Conservation (phyloP, 1,140 invertebrate genomes). For the Drosophila varians region DNA sequence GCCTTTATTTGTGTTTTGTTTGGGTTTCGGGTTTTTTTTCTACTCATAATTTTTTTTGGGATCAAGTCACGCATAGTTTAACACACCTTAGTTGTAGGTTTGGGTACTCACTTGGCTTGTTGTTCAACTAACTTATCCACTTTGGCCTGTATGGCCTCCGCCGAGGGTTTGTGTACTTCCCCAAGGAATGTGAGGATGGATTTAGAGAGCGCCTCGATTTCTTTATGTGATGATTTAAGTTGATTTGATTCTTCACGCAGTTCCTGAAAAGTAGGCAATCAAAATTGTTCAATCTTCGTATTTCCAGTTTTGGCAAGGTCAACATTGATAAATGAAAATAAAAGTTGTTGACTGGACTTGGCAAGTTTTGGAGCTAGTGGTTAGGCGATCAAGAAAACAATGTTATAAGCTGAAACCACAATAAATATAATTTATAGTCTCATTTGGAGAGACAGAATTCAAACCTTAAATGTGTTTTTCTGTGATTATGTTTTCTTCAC, state of each 20-base stretch:
- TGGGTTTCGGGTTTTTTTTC: background rate
- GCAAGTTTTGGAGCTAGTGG: conserved; percentile 19
- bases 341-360: conserved; percentile 39
- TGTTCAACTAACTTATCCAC: conserved; percentile 85
- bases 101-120: conserved; percentile 85
- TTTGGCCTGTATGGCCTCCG: conserved; percentile 85
- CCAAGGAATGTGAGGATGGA: conserved; percentile 86
- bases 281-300: conserved; percentile 44
- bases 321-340: conserved; percentile 16
- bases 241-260: conserved; percentile 86
- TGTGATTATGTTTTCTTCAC: conserved; percentile 1
- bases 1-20: conserved; percentile 27
- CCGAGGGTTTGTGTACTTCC: conserved; percentile 85
- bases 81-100: conserved; percentile 24
- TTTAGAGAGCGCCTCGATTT: conserved; percentile 85
- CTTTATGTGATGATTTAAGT: conserved; percentile 85
- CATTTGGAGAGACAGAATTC: conserved; percentile 28
- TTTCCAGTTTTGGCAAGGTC: conserved; percentile 60
- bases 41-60: conserved; percentile 1
- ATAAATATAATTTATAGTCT: conserved; percentile 38
- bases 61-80: conserved; percentile 54
- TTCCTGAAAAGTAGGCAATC: conserved; percentile 84
- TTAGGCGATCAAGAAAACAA: conserved; percentile 8
- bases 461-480: conserved; percentile 24
- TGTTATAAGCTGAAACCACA: conserved; percentile 12